Percentiles rank a stretch among this genome's conserved stretches.
Evolutionary conservation across 2,113 vertebrate species (phyloP).

Genomic region (Notarius lentiginosus): DNA sequence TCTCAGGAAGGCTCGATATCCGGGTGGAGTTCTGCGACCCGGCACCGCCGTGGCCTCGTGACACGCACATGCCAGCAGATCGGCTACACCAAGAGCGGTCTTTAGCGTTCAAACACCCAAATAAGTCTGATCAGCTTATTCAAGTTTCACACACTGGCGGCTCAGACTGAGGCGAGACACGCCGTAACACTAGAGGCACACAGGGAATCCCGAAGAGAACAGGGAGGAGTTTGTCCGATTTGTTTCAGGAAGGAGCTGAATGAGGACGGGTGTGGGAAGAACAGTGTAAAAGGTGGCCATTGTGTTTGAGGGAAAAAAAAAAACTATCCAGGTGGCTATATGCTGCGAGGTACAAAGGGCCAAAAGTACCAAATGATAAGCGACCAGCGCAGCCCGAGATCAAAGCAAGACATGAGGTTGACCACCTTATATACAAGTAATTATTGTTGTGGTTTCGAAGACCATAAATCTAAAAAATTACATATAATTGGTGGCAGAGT

Average conservation of each 20-base stretch:
- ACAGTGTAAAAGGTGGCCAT: constrained; percentile 29
- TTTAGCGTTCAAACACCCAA: constrained; percentile 41
- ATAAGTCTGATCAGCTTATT: constrained; percentile 54
- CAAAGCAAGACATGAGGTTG: neutral
- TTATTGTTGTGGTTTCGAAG: neutral
- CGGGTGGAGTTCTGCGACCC: constrained; percentile 10
- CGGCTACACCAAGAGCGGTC: constrained; percentile 46
- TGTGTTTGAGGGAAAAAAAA: constrained; percentile 9
- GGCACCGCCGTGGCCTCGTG: constrained; percentile 40
- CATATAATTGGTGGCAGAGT: neutral
- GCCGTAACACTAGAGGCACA: constrained; percentile 38
- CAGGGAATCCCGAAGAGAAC: constrained; percentile 21
- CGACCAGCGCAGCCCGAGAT: neutral
- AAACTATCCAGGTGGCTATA: neutral
- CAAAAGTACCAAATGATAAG: neutral
- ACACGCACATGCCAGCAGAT: constrained; percentile 57
- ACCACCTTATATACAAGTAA: neutral
- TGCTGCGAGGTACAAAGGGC: neutral
- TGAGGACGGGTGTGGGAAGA: neutral
- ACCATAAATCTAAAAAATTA: neutral
- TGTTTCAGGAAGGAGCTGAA: neutral
- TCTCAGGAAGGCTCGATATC: constrained; percentile 59
- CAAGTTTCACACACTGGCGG: constrained; percentile 53
- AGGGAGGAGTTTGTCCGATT: constrained; percentile 23
- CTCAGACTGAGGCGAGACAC: constrained; percentile 9